Evolutionary conservation across 2,113 vertebrate species (phyloP), one percentile per base, ranked within the genome.

Genomic region (Felis chaus): DNA sequence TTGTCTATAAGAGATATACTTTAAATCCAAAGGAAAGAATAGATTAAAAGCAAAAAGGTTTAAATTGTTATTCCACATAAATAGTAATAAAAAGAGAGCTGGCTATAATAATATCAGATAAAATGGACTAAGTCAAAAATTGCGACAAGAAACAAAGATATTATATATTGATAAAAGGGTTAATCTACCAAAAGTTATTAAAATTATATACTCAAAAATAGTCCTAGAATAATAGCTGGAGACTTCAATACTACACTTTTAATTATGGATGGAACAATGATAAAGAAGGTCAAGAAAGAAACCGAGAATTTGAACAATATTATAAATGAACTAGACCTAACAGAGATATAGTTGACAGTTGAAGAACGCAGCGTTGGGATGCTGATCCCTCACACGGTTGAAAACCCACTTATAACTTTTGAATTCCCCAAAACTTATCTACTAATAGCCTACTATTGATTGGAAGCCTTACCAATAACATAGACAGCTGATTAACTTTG

Each of bases 121-220:
- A 93, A 93, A 78, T 48, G 53, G 18, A 39, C 27, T 53, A 83
- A 74, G 57, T 66, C 5, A 93, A 29, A 65, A 92, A 71, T 50
- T 86, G n/a, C 66, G 69, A 41, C 14, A 85, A 66, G 61, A 82
- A 23, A 63, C 19, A 36, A 74, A 65, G 16, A 45, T 25, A 78
- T 48, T 93, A 76, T 66, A 91, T 80, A 15, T 85, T 84, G 33
- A 74, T 85, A 50, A 65, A 84, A 65, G 16, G 29, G 11, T 48
- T 71, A 50, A 48, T 50, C 31, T 23, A 74, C 45, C 55, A 74
- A 93, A 48, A 86, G 45, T 33, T 86, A 33, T 50, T 45, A 76
- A 76, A 86, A 66, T 86, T 93, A 66, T 53, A 78, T 86, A 53
- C n/a, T 91, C 63, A 68, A 91, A 79, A 39, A 91, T 19, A 91